Evolutionary conservation across 2,888 invertebrate genomes (phyloP).

Genomic region (Branchellion lobata): DNA sequence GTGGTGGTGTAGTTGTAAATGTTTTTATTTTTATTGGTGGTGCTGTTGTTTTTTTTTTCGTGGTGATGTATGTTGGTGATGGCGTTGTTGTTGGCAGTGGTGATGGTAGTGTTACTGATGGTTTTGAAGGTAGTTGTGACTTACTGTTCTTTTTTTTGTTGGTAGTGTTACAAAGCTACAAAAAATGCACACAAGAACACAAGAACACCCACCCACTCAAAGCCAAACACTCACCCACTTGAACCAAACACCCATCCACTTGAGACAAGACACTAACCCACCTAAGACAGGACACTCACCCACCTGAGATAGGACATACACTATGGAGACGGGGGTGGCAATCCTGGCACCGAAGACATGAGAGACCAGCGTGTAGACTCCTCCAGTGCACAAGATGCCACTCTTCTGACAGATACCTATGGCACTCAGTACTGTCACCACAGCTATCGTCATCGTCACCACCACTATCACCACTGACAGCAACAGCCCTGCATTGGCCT

Average conservation of each 20-base stretch:
- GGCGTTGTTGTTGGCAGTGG: too few species aligned
- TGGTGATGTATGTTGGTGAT: background rate
- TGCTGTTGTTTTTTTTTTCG: background rate
- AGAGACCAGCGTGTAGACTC: conserved; percentile 42
- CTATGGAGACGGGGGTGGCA: conserved; percentile 38
- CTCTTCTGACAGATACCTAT: conserved; percentile 43
- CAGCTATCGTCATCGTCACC: conserved; percentile 25
- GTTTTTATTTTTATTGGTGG: background rate
- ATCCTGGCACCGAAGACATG: conserved; percentile 43
- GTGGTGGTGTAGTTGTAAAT: too few species aligned
- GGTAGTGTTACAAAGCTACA: background rate
- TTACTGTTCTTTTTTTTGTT: too few species aligned
- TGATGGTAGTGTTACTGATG: too few species aligned
- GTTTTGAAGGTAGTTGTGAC: too few species aligned
- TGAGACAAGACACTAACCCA: too few species aligned
- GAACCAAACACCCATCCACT: too few species aligned
- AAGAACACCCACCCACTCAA: too few species aligned
- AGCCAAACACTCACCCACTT: too few species aligned
- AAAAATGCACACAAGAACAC: background rate
- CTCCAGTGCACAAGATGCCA: conserved; percentile 37
- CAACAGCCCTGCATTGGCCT: conserved; percentile 43
- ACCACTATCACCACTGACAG: conserved; percentile 37
- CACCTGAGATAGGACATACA: conserved; percentile 45
- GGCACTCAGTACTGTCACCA: conserved; percentile 44
- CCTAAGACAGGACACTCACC: too few species aligned